Conservation (phyloP, 2,888 invertebrate genomes). For the Clunio marinus region DNA sequence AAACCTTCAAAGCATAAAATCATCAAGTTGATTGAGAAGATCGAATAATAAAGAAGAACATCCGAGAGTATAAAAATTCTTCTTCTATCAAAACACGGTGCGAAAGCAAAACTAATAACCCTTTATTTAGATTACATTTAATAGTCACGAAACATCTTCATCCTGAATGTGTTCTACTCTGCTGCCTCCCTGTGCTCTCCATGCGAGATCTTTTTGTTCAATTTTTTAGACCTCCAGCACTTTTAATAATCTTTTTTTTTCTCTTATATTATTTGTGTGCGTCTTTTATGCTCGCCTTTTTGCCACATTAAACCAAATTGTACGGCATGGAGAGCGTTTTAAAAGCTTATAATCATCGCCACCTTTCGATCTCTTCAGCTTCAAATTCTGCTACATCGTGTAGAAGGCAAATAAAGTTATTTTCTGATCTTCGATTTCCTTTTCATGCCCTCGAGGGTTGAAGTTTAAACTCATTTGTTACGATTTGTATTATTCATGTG, state of each 20-base stretch:
- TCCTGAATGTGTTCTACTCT: slow-evolving; percentile 41
- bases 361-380: slow-evolving; percentile 29
- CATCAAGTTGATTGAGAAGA: slow-evolving; percentile 6
- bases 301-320: slow-evolving; percentile 17
- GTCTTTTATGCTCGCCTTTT: slow-evolving; percentile 2
- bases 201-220: background rate
- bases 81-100: slow-evolving; percentile 39
- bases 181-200: background rate
- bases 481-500: background rate
- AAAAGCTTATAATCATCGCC: slow-evolving; percentile 35
- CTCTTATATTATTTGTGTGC: slow-evolving; percentile 2
- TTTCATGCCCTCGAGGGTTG: background rate
- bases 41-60: background rate
- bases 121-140: slow-evolving; percentile 41
- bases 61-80: background rate
- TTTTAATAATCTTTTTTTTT: slow-evolving; percentile 5
- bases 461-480: background rate
- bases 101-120: slow-evolving; percentile 43
- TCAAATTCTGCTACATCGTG: background rate
- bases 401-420: slow-evolving; percentile 12
- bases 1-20: slow-evolving; percentile 20
- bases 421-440: background rate
- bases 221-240: slow-evolving; percentile 25
- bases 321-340: slow-evolving; percentile 1
- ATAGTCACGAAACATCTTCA: slow-evolving; percentile 51